Percentiles rank a stretch among this genome's conserved stretches.
Conservation (phyloP, 2,888 invertebrate genomes). For the Thecocarcelia acutangulata region DNA sequence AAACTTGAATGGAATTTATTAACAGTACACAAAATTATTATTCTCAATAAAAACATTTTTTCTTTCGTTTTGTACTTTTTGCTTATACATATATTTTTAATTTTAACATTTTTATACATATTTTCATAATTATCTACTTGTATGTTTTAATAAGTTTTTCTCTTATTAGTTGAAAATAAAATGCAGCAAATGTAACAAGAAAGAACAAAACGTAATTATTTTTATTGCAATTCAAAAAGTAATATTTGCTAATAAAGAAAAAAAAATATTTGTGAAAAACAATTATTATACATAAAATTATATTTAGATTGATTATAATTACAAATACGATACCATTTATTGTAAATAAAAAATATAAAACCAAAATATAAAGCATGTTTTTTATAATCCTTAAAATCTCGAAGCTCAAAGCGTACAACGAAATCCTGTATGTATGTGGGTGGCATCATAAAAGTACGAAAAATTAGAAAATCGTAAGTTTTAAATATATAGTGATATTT, state of each 20-base stretch:
- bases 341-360: constrained; percentile 76
- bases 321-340: constrained; percentile 77
- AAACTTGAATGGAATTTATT: constrained; percentile 29
- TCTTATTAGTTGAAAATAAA: constrained; percentile 45
- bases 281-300: constrained; percentile 73
- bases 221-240: constrained; percentile 45
- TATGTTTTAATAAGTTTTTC: constrained; percentile 40
- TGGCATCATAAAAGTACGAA: too few relatives aligned
- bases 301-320: constrained; percentile 74
- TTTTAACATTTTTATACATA: constrained; percentile 57
- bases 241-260: constrained; percentile 53
- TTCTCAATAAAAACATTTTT: background rate
- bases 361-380: constrained; percentile 62
- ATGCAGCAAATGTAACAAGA: constrained; percentile 45
- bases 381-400: background rate
- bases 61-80: constrained; percentile 32
- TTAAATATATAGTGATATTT: too few relatives aligned
- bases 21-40: constrained; percentile 16
- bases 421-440: too few relatives aligned
- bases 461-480: too few relatives aligned
- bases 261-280: constrained; percentile 56
- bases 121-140: constrained; percentile 44
- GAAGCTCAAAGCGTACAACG: background rate
- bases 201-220: constrained; percentile 51
- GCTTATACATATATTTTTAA: constrained; percentile 44